Percentiles rank a stretch among this genome's conserved stretches.
Conservation (phyloP, 2,888 invertebrate genomes). For the Atethmia centrago region DNA sequence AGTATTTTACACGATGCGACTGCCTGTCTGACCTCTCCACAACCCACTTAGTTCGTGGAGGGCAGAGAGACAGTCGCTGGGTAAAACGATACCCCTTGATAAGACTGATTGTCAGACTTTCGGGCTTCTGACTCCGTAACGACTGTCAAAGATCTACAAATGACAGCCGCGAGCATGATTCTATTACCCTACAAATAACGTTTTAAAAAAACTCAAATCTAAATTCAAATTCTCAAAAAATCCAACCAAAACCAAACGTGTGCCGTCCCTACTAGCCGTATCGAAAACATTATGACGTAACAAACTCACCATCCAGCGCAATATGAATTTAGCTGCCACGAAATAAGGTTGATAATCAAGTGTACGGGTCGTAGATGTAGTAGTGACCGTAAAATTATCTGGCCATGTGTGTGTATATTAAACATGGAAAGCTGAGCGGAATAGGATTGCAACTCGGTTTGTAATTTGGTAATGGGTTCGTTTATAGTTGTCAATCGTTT, state of each 20-base stretch:
- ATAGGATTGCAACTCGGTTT: conserved; percentile 76
- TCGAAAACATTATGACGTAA: conserved; percentile 63
- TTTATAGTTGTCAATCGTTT: not conserved
- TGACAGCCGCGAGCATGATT: not conserved
- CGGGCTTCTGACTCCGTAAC: not conserved
- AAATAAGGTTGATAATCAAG: conserved; percentile 31
- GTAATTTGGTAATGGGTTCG: conserved; percentile 11
- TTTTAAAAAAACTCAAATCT: not conserved
- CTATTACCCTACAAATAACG: not conserved
- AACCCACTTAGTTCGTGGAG: too few relatives aligned
- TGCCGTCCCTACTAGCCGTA: conserved; percentile 59
- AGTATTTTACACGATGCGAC: not conserved
- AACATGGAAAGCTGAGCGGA: conserved; percentile 73
- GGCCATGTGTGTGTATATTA: conserved; percentile 83
- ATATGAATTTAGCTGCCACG: fast-evolving
- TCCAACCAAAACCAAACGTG: conserved; percentile 15
- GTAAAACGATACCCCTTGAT: too few relatives aligned
- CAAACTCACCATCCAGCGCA: not conserved
- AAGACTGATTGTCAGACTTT: not conserved
- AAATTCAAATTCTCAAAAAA: conserved; percentile 6
- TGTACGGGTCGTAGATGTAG: conserved; percentile 48
- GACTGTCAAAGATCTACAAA: not conserved
- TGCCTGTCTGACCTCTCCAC: not conserved
- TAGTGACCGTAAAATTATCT: conserved; percentile 81
- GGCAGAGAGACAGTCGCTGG: too few relatives aligned